A percentile compares a stretch with the other conserved stretches of the same genome.
Evolutionary conservation across 2,888 invertebrate genomes (phyloP).

Genomic region (Anorthoa munda): DNA sequence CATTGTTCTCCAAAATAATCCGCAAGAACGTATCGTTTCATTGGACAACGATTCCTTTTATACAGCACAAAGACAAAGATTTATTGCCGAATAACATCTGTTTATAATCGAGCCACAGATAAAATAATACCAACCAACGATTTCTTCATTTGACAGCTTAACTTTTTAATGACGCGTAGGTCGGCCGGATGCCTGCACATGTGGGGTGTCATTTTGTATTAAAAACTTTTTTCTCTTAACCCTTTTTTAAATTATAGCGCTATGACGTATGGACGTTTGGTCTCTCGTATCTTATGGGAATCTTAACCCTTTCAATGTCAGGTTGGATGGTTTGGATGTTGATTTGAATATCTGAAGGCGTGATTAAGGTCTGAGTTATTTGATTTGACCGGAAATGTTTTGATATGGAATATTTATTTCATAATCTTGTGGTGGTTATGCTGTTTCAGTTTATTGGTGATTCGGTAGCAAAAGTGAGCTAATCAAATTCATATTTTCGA

Average conservation of each 20-base stretch:
- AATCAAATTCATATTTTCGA: not conserved
- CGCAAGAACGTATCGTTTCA: constrained; percentile 52
- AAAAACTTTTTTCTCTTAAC: constrained; percentile 85
- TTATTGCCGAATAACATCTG: constrained; percentile 86
- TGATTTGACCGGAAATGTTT: constrained; percentile 46
- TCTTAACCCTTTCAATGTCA: constrained; percentile 70
- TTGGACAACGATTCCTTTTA: constrained; percentile 65
- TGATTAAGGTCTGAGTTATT: constrained; percentile 49
- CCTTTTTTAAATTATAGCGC: constrained; percentile 86
- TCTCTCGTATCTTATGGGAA: constrained; percentile 80
- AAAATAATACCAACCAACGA: constrained; percentile 80
- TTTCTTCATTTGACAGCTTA: constrained; percentile 83
- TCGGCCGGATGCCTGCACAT: constrained; percentile 72
- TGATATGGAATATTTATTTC: constrained; percentile 1
- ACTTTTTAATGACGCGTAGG: constrained; percentile 79
- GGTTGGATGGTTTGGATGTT: constrained; percentile 38
- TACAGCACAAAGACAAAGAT: constrained; percentile 79
- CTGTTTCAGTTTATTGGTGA: not conserved
- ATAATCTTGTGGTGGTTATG: not conserved
- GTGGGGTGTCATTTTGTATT: constrained; percentile 79
- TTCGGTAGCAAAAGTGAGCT: not conserved
- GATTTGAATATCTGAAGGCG: constrained; percentile 40
- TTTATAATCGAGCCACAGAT: constrained; percentile 83
- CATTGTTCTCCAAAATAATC: constrained; percentile 49
- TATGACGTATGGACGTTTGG: constrained; percentile 77